Evolutionary conservation across 1,140 invertebrate species (phyloP).

Genomic region (Drosophila takahashii): DNA sequence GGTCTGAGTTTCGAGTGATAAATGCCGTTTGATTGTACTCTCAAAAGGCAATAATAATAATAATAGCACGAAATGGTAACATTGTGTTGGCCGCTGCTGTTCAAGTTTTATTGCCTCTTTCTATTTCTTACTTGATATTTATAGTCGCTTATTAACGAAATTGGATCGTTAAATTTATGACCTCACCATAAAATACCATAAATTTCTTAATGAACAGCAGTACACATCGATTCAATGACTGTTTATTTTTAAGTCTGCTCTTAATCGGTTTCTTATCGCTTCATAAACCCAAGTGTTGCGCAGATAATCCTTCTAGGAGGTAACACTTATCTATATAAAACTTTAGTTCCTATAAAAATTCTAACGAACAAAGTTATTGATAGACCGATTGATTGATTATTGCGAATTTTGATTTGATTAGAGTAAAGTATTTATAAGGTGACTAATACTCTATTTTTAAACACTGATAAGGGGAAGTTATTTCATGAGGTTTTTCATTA

Average conservation of each 20-base stretch:
- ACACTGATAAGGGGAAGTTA: background rate
- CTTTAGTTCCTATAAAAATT: background rate
- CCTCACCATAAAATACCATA: conserved; percentile 57
- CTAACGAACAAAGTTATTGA: background rate
- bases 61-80: conserved; percentile 12
- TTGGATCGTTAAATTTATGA: conserved; percentile 72
- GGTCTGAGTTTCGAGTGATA: conserved; percentile 55
- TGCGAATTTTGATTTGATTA: background rate
- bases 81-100: conserved; percentile 21
- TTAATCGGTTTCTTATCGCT: conserved; percentile 71
- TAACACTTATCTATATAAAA: background rate
- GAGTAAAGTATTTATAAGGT: background rate
- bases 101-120: conserved; percentile 5
- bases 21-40: conserved; percentile 61
- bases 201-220: conserved; percentile 64
- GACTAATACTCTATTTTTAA: background rate
- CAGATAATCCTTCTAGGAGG: conserved; percentile 6
- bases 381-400: conserved; percentile 1
- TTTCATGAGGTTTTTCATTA: background rate
- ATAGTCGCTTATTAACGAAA: conserved; percentile 75
- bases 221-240: conserved; percentile 38
- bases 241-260: conserved; percentile 49
- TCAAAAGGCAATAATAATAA: conserved; percentile 40
- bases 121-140: conserved; percentile 48
- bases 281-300: conserved; percentile 12